Percentiles rank a stretch among this genome's conserved stretches.
phyloP scores from a whole-genome alignment of 1,140 invertebrate genomes.

The Amyelois transitella region DNA sequence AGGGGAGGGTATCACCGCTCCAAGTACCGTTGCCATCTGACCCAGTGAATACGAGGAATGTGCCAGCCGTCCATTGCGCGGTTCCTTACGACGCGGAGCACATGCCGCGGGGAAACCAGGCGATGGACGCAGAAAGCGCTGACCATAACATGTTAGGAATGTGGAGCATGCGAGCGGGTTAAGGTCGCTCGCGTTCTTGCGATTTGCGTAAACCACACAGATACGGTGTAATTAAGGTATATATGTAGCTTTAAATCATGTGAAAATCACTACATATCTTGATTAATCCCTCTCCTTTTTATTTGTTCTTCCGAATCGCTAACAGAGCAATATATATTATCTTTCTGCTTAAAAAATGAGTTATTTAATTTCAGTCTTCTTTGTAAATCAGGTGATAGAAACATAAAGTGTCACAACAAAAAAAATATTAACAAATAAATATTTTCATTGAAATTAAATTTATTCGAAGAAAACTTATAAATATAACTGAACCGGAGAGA shows the following conservation, averaged over 20 bases:
- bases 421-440: too few species aligned
- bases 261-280: too few species aligned
- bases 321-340: too few species aligned
- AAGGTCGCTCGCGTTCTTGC: neutral
- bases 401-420: too few species aligned
- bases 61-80: neutral
- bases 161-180: neutral
- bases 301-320: too few species aligned
- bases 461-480: too few species aligned
- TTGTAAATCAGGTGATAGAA: too few species aligned
- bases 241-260: neutral
- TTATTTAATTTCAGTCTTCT: too few species aligned
- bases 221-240: neutral
- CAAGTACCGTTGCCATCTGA: conserved; percentile 46
- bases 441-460: too few species aligned
- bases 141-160: neutral
- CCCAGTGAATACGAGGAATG: conserved; percentile 26
- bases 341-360: too few species aligned
- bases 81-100: neutral
- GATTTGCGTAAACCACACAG: neutral
- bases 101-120: neutral
- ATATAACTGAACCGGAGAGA: too few species aligned
- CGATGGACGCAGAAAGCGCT: neutral
- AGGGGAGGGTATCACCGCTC: conserved; percentile 25
- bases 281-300: too few species aligned